Evolutionary conservation across 2,888 invertebrate species (phyloP).

Genomic region (Helicoverpa assulta): DNA sequence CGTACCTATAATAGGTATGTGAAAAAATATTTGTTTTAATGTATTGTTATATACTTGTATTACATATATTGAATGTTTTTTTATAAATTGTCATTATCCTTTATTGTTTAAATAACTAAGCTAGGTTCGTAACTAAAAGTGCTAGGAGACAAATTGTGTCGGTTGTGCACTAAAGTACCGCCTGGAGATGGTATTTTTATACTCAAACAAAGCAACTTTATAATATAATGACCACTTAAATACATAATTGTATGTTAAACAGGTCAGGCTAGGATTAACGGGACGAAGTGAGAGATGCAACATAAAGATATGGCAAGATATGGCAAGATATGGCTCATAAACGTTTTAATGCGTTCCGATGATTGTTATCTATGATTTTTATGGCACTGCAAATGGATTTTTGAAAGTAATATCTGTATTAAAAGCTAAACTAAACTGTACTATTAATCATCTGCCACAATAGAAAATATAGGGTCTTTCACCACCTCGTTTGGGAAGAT

Average conservation of each 20-base stretch:
- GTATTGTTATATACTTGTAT: too few species aligned
- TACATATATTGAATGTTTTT: conserved; percentile 13
- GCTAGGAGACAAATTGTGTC: neutral
- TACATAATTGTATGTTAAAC: conserved; percentile 34
- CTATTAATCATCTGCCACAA: conserved; percentile 77
- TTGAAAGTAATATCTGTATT: conserved; percentile 84
- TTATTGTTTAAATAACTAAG: conserved; percentile 6
- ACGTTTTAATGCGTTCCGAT: conserved; percentile 79
- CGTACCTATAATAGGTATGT: too few species aligned
- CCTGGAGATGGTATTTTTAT: neutral
- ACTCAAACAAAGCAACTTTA: neutral
- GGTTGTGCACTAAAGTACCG: neutral
- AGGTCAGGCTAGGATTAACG: conserved; percentile 68
- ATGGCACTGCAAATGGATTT: conserved; percentile 85
- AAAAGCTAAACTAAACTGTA: conserved; percentile 69
- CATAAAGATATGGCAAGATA: conserved; percentile 84
- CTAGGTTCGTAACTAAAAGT: conserved; percentile 3
- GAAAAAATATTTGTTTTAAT: too few species aligned
- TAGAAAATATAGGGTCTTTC: conserved; percentile 66
- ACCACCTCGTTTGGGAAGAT: conserved; percentile 55
- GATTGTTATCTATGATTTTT: conserved; percentile 86
- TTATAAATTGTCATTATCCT: conserved; percentile 30
- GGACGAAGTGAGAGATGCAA: conserved; percentile 79
- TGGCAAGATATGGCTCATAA: too few species aligned
- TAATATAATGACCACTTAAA: neutral